Percentiles rank a stretch among this genome's conserved stretches.
These are phyloP conservation scores for Drosophila lutescens DNA, from an alignment of 2,888 invertebrate genomes.

Conservation along the genomic window DNA sequence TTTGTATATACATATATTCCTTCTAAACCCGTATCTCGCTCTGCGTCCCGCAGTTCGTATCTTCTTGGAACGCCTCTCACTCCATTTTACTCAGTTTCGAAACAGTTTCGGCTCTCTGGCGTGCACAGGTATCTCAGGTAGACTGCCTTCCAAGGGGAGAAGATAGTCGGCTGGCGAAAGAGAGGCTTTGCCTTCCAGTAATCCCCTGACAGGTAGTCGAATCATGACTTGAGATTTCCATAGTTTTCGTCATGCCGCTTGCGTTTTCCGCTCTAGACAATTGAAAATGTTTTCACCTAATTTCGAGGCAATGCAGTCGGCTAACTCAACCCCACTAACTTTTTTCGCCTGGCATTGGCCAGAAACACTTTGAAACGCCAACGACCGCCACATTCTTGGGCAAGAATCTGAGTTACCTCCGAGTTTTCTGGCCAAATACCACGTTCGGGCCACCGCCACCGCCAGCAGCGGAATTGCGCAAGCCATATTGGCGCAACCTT, in stretches of 20 bases:
- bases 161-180: background rate
- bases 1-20: background rate
- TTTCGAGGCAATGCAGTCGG: slow-evolving; percentile 8
- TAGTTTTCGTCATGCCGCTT: slow-evolving; percentile 19
- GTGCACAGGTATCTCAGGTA: slow-evolving; percentile 24
- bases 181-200: slow-evolving; percentile 21
- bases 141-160: slow-evolving; percentile 18
- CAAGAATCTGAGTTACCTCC: slow-evolving; percentile 62
- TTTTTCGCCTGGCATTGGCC: slow-evolving; percentile 37
- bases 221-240: slow-evolving; percentile 20
- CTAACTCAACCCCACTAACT: background rate
- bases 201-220: slow-evolving; percentile 56
- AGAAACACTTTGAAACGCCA: slow-evolving; percentile 18
- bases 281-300: slow-evolving; percentile 34
- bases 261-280: slow-evolving; percentile 15
- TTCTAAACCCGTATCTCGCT: background rate
- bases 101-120: slow-evolving; percentile 37
- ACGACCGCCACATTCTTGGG: slow-evolving; percentile 73
- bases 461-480: slow-evolving; percentile 62
- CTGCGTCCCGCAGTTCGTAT: slow-evolving; percentile 7
- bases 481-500: slow-evolving; percentile 67
- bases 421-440: slow-evolving; percentile 67
- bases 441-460: slow-evolving; percentile 48
- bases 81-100: slow-evolving; percentile 31
- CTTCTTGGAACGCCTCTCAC: slow-evolving; percentile 12